Percentiles rank a stretch among this genome's conserved stretches.
These are phyloP conservation scores for Odontocolon sp. DNA, from an alignment of 2,888 invertebrate species.

Conservation along the genomic window DNA sequence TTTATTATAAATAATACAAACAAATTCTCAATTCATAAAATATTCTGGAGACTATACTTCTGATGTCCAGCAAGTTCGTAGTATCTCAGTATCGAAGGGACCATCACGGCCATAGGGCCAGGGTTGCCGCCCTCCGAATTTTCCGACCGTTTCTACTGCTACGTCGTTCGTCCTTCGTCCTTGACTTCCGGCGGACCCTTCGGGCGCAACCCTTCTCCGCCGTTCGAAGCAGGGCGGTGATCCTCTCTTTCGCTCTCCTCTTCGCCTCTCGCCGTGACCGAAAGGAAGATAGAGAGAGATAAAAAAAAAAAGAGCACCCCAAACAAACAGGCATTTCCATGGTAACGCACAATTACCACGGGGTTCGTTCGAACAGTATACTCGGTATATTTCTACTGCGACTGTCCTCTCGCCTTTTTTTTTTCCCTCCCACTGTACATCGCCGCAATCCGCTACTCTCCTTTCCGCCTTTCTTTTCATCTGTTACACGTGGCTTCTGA, in stretches of 20 bases:
- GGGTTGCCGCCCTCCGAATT: constrained; percentile 52
- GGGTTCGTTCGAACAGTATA: constrained; percentile 47
- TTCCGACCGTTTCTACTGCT: constrained; percentile 46
- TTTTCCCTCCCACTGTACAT: constrained; percentile 4
- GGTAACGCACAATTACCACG: constrained; percentile 77
- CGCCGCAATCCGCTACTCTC: constrained; percentile 21
- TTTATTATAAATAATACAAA: too few species aligned
- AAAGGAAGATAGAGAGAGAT: constrained; percentile 36
- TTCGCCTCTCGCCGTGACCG: constrained; percentile 30
- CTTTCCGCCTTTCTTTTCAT: constrained; percentile 15
- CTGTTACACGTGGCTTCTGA: constrained; percentile 4
- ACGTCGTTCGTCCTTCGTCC: constrained; percentile 66
- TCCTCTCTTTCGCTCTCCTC: constrained; percentile 56
- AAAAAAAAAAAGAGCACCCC: constrained; percentile 65
- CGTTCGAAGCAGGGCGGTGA: constrained; percentile 68
- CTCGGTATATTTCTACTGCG: constrained; percentile 10
- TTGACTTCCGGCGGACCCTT: constrained; percentile 75
- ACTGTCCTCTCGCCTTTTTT: constrained; percentile 50
- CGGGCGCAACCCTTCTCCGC: constrained; percentile 73
- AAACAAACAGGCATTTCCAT: constrained; percentile 77
- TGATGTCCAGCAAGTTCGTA: too few species aligned
- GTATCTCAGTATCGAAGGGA: constrained; percentile 39
- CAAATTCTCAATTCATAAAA: too few species aligned
- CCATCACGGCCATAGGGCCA: constrained; percentile 34
- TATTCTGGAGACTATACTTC: too few species aligned